Base-by-base conservation (phyloP, 2,113 vertebrate species). In the Parus major region DNA sequence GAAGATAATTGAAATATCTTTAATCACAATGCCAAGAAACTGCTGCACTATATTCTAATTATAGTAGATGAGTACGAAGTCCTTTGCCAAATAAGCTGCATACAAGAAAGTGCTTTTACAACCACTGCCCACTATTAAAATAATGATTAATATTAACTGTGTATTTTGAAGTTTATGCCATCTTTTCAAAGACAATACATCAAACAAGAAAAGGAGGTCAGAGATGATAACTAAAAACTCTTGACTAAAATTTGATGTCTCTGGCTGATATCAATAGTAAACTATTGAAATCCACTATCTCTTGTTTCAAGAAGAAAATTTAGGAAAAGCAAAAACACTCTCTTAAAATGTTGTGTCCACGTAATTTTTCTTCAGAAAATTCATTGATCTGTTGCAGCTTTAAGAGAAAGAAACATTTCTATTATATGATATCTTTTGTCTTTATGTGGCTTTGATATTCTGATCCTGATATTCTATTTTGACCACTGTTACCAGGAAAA, bases 351-450 rank as follows among this genome's bases (percentile, higher is more conserved):
- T 3, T 73, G 12, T 56, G 39, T 53, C 10, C 14, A 36, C 42
- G 5, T 5, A 39, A 19, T 61, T 73, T 46, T 55, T 27, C 8
- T 55, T 39, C 50, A 56, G 27, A 44, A 87, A 88, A 55, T 5
- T 53, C 11, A 55, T 7, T 23, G 3, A 39, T 6, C 1, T 0
- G 2, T n/a, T 60, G 24, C 2, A 41, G 35, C 3, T 77, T 70
- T 52, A 73, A 59, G 25, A 46, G 15, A 82, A 89, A 79, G 16
- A 82, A 86, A n/a, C 3, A 28, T 47, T 72, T 70, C 4, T 9
- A 56, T 78, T 77, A 11, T 15, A 33, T 59, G 28, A 36, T 8
- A 55, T 11, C 4, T 78, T 93, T 69, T 78, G 11, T 1, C 44
- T 31, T 66, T 25, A 66, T 15, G 11, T 56, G 16, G 5, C 23